A percentile compares a stretch with the other conserved stretches of the same genome.
Evolutionary conservation across 2,888 invertebrate genomes (phyloP).

Genomic region (Fabriciana adippe): DNA sequence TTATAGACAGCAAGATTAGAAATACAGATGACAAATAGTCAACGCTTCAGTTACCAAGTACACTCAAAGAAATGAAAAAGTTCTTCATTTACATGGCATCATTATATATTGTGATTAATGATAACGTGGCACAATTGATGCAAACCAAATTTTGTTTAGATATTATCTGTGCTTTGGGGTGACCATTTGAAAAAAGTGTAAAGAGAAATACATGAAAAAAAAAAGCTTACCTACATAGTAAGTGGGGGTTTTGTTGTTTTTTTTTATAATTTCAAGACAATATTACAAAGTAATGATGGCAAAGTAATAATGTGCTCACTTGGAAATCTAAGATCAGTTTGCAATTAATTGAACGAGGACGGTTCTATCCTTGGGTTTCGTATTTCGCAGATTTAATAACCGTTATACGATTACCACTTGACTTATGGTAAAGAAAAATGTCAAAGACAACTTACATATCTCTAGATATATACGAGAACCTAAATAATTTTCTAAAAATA

Average conservation of each 20-base stretch:
- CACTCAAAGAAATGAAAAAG: slow-evolving; percentile 33
- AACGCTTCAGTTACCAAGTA: slow-evolving; percentile 22
- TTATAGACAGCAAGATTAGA: background rate
- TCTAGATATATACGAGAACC: no score
- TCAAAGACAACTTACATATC: no score
- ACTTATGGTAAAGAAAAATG: no score
- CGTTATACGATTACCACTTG: no score
- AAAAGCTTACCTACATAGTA: background rate
- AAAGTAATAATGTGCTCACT: no score
- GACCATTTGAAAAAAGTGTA: slow-evolving; percentile 25
- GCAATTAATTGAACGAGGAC: no score
- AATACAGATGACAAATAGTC: slow-evolving; percentile 22
- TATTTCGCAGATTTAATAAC: no score
- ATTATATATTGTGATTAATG: slow-evolving; percentile 63
- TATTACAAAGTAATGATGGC: no score
- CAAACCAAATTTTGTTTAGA: slow-evolving; percentile 55
- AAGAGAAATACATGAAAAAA: background rate
- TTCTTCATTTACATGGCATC: slow-evolving; percentile 57
- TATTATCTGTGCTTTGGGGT: slow-evolving; percentile 49
- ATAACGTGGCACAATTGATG: slow-evolving; percentile 64
- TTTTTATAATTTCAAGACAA: no score
- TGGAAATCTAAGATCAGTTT: no score
- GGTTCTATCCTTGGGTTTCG: no score
- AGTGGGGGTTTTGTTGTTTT: background rate
- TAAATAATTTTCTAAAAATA: no score